phyloP scores from a whole-genome alignment of 2,113 vertebrate genomes.

The Oreotragus oreotragus region DNA sequence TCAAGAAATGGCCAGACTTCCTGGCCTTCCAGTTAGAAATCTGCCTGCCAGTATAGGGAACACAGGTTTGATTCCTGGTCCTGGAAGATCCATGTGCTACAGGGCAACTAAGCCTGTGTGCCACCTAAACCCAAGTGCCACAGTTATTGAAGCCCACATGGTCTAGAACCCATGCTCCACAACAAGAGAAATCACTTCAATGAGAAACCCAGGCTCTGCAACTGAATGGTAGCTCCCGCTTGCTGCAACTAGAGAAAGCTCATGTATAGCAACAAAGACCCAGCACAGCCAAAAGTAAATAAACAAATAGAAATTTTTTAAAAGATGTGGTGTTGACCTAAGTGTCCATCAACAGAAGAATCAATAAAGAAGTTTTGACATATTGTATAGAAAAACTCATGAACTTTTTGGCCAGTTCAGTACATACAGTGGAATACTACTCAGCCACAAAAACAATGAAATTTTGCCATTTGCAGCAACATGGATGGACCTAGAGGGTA shows the following conservation, averaged over 20 bases:
- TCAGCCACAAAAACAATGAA: background rate
- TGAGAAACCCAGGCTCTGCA: background rate
- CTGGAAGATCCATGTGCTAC: background rate
- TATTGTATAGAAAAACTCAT: background rate
- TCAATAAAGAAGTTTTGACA: background rate
- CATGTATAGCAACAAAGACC: background rate
- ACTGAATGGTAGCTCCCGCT: background rate
- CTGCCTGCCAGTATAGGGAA: background rate
- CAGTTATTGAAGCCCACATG: background rate
- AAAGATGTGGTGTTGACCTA: background rate
- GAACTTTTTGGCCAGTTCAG: background rate
- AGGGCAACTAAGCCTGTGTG: background rate
- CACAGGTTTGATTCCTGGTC: background rate
- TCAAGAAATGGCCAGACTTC: background rate
- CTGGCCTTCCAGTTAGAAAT: background rate
- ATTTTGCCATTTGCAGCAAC: background rate
- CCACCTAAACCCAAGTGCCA: background rate
- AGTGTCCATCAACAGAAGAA: background rate
- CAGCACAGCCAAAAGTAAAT: background rate
- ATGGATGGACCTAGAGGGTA: background rate
- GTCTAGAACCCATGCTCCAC: background rate
- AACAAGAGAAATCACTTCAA: background rate
- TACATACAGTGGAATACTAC: background rate
- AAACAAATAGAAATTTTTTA: background rate
- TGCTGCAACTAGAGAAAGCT: background rate